Base-by-base conservation (phyloP, 2,888 invertebrate species). In the Unio delphinus region DNA sequence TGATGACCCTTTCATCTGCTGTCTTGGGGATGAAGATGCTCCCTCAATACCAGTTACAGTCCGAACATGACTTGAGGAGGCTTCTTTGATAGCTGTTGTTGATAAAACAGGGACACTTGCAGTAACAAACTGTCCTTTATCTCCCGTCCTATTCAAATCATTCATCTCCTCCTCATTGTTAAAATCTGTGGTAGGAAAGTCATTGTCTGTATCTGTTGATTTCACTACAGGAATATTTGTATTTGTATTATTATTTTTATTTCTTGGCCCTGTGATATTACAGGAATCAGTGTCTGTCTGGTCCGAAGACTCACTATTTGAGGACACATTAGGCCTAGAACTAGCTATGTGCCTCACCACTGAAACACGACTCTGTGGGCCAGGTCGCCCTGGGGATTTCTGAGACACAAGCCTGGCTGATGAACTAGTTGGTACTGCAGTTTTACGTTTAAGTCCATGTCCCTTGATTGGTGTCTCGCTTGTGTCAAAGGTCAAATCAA, bases 151-250 rank as follows among this genome's bases (percentile, higher is more conserved):
- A 72, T 85, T 86, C 55, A 87, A 76, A 78, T 87, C 87, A 80
- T 87, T 87, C 56, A 87, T 58, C 55, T 81, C 83, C 55, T 83
- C 83, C 28, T 81, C 75, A 76, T 83, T 80, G 68, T 85, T 86
- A 69, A 87, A 86, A 75, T 86, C 86, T 30, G 85, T 83, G 4
- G 85, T 85, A 5, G 83, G 83, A 70, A 84, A 84, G 65, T 87
- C 87, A 76, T 84, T 82, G 55, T 86, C 84, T 55, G 85, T 84
- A 69, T 85, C 86, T 20, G 82, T 81, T 23, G 86, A 86, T 64
- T 78, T 75, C 0, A 80, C 68, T 11, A 86, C 79, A 23, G 83
- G 81, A 59, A 80, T 72, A 59, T 83, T 80, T 65, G 72, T 67
- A 55, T 64, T 65, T 61, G 61, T 72, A 55, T 69, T 61, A n/a